Evolutionary conservation across 2,797 vertebrate species (phyloP).

Genomic region (Sebastolobus altivelis): DNA sequence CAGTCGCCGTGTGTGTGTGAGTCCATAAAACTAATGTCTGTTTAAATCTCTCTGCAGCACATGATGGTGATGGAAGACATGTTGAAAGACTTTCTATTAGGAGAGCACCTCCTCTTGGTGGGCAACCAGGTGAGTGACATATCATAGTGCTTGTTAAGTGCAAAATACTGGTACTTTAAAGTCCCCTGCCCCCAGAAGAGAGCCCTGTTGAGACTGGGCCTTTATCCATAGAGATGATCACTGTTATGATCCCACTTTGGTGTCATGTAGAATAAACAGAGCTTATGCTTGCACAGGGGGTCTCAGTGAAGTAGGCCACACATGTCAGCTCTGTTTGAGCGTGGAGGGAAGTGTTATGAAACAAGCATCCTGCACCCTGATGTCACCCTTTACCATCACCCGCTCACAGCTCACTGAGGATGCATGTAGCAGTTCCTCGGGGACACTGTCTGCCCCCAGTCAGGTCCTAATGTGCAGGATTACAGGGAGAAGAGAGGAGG

Average conservation of each 20-base stretch:
- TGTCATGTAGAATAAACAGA: conserved; percentile 1
- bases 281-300: neutral
- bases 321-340: conserved; percentile 15
- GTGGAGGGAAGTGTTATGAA: conserved; percentile 31
- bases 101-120: conserved; percentile 96
- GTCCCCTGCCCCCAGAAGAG: neutral
- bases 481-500: conserved; percentile 17
- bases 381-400: conserved; percentile 28
- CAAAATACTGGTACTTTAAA: neutral
- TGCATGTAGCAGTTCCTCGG: conserved; percentile 10
- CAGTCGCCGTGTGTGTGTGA: neutral
- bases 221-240: neutral
- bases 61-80: conserved; percentile 98
- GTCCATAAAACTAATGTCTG: neutral
- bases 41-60: conserved; percentile 84
- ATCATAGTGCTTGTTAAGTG: neutral
- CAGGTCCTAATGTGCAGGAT: conserved; percentile 4
- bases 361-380: conserved; percentile 25
- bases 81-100: conserved; percentile 96
- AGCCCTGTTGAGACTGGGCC: neutral
- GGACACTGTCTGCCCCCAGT: conserved; percentile 20
- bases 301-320: conserved; percentile 22
- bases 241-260: neutral
- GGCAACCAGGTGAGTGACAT: conserved; percentile 94
- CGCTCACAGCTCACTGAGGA: conserved; percentile 15